Evolutionary conservation across 2,113 vertebrate genomes (phyloP).

Genomic region (Poeciliopsis turrubarensis): DNA sequence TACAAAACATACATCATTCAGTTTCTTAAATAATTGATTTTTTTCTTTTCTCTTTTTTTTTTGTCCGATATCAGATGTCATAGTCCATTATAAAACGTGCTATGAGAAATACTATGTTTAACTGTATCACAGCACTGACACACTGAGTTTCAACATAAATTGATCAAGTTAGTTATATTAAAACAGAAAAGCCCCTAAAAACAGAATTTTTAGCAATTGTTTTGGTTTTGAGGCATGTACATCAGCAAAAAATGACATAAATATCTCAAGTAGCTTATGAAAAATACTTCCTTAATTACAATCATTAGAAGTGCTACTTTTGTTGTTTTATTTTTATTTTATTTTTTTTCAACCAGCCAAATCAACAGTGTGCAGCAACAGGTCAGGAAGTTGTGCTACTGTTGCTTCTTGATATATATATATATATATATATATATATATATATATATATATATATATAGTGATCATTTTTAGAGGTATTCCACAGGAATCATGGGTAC

Average conservation of each 20-base stretch:
- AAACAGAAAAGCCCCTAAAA: background rate
- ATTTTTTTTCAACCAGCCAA: background rate
- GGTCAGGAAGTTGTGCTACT: background rate
- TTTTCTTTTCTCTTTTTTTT: too few species aligned
- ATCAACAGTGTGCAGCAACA: background rate
- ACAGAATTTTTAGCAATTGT: too few species aligned
- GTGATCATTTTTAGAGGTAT: too few species aligned
- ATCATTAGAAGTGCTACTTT: background rate
- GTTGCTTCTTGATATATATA: background rate
- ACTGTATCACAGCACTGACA: too few species aligned
- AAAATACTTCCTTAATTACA: background rate
- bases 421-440: too few species aligned
- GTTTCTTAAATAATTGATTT: too few species aligned
- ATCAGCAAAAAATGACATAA: too few species aligned
- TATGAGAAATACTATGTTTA: background rate
- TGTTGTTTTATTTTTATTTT: background rate
- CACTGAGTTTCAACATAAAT: background rate
- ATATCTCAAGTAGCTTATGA: background rate
- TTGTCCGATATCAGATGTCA: background rate
- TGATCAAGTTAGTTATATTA: background rate
- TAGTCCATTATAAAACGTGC: background rate
- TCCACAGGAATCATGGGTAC: background rate
- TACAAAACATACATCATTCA: too few species aligned
- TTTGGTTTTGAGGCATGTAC: too few species aligned
- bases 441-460: too few species aligned